Evolutionary conservation across 2,888 invertebrate genomes (phyloP).

Genomic region (Dusona sp.): DNA sequence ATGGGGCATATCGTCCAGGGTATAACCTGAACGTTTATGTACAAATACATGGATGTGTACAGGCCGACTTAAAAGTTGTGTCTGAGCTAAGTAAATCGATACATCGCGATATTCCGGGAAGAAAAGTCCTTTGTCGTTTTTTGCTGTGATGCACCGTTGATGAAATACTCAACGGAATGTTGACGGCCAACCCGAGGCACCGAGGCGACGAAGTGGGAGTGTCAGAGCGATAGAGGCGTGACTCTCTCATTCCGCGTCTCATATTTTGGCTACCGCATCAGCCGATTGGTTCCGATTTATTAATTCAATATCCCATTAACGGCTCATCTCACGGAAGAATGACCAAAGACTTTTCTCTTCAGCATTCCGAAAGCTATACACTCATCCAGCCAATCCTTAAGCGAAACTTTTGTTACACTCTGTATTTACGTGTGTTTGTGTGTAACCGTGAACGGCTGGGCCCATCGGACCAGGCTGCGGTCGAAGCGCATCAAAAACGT

Average conservation of each 20-base stretch:
- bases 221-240: too few species aligned
- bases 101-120: not conserved
- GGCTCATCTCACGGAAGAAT: not conserved
- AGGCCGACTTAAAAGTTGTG: slow-evolving; percentile 2
- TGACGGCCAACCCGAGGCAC: not conserved
- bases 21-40: slow-evolving; percentile 29
- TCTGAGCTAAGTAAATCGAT: not conserved
- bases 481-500: slow-evolving; percentile 59
- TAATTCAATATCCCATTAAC: not conserved
- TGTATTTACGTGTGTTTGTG: not conserved
- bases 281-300: not conserved
- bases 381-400: too few species aligned
- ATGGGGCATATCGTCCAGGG: slow-evolving; percentile 62
- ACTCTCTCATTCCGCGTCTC: not conserved
- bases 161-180: not conserved
- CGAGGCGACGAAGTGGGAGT: not conserved
- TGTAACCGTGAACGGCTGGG: not conserved
- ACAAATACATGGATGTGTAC: not conserved
- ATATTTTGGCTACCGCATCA: not conserved
- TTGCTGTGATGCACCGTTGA: not conserved
- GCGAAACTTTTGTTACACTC: not conserved
- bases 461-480: slow-evolving; percentile 1
- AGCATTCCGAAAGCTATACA: not conserved
- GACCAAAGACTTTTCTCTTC: not conserved
- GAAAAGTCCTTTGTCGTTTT: not conserved